Conservation (phyloP, 2,888 invertebrate species). For the Rapana venosa region DNA sequence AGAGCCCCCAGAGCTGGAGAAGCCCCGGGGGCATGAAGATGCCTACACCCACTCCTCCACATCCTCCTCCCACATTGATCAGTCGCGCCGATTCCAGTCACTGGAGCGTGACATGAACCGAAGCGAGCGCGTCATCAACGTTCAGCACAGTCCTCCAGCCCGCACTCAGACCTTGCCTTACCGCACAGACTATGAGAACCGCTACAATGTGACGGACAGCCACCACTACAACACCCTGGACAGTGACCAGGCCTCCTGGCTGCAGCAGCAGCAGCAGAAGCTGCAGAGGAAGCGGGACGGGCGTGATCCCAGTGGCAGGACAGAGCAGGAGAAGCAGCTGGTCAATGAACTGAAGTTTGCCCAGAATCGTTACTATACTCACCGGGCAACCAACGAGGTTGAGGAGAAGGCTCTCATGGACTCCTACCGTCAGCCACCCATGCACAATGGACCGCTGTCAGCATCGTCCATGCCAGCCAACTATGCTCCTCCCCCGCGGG, state of each 20-base stretch:
- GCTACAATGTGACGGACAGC: conserved; percentile 57
- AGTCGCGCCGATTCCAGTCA: conserved; percentile 46
- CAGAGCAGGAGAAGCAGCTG: conserved; percentile 86
- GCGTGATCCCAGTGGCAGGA: conserved; percentile 57
- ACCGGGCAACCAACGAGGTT: conserved; percentile 81
- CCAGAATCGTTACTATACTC: conserved; percentile 80
- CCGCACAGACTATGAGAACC: conserved; percentile 71
- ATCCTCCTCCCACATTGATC: conserved; percentile 48
- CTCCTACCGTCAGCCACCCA: conserved; percentile 52
- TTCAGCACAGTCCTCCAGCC: conserved; percentile 32
- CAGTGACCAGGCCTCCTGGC: conserved; percentile 69
- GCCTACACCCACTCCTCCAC: conserved; percentile 67
- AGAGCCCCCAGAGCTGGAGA: conserved; percentile 59
- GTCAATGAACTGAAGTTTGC: conserved; percentile 82
- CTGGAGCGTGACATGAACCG: conserved; percentile 47
- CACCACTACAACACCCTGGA: conserved; percentile 62
- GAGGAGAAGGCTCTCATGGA: conserved; percentile 72
- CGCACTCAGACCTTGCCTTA: conserved; percentile 65
- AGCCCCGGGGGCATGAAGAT: conserved; percentile 55
- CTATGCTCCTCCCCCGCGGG: conserved; percentile 48
- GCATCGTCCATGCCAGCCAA: conserved; percentile 59
- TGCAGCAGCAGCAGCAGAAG: conserved; percentile 76
- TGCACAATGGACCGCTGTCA: conserved; percentile 62
- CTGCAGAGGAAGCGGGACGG: conserved; percentile 66
- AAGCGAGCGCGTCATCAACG: conserved; percentile 18